These are phyloP conservation scores for Asbolus verrucosus DNA, from an alignment of 1,140 invertebrate genomes.

Conservation along the genomic window DNA sequence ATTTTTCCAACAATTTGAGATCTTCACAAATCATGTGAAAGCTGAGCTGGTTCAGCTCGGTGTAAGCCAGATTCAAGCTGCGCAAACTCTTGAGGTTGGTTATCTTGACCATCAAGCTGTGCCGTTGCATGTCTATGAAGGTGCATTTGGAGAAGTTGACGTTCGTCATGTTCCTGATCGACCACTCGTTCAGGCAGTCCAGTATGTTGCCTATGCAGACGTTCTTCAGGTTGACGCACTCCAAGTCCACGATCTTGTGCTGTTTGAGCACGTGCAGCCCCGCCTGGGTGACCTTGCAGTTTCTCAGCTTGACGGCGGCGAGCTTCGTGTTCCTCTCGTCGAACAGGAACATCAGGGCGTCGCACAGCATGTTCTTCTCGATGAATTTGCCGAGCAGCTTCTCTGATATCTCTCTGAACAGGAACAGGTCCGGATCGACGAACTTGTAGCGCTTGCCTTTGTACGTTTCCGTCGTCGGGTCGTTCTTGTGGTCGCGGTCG, in stretches of 20 bases:
- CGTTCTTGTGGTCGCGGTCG: neutral
- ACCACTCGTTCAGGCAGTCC: constrained; percentile 80
- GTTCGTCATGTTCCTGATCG: constrained; percentile 74
- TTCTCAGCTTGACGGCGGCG: constrained; percentile 67
- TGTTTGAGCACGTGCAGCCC: constrained; percentile 75
- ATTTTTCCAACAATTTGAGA: constrained; percentile 74
- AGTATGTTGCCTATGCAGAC: constrained; percentile 58
- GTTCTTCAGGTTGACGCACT: constrained; percentile 66
- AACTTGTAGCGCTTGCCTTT: constrained; percentile 64
- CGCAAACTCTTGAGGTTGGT: constrained; percentile 73
- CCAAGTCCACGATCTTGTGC: constrained; percentile 76
- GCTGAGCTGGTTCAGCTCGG: constrained; percentile 78
- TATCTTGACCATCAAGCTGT: constrained; percentile 66
- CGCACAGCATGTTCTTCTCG: constrained; percentile 74
- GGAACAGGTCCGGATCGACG: constrained; percentile 74
- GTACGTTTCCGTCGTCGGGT: no score
- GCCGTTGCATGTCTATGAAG: constrained; percentile 71
- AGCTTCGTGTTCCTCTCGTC: constrained; percentile 74
- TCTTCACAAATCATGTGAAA: constrained; percentile 79
- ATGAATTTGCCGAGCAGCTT: constrained; percentile 73
- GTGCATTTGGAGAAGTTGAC: constrained; percentile 77
- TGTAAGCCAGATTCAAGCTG: constrained; percentile 78
- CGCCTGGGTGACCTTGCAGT: constrained; percentile 71
- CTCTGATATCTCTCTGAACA: constrained; percentile 78
- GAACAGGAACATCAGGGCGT: constrained; percentile 76